A percentile compares a stretch with the other conserved stretches of the same genome.
Evolutionary conservation across 2,888 invertebrate genomes (phyloP).

Genomic region (Geotrupes spiniger): DNA sequence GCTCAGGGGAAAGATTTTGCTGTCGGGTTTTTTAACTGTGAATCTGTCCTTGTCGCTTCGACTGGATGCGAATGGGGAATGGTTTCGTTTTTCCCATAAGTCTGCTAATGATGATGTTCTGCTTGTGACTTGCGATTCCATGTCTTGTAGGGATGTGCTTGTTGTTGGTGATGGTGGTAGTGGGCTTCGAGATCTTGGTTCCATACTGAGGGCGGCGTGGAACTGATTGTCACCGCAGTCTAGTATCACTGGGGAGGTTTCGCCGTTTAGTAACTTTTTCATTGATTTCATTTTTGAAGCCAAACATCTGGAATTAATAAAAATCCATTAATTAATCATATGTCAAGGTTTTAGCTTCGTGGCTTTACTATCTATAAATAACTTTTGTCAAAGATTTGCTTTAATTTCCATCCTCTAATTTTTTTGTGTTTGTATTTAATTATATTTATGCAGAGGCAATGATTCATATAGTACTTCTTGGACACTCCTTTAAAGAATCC

Average conservation of each 20-base stretch:
- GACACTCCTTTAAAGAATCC: too few species aligned
- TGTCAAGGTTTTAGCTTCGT: neutral
- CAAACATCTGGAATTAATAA: constrained; percentile 61
- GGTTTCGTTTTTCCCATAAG: constrained; percentile 19
- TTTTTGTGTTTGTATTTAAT: neutral
- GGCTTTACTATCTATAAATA: too few species aligned
- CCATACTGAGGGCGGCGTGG: constrained; percentile 71
- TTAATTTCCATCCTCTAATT: neutral
- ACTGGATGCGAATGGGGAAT: constrained; percentile 20
- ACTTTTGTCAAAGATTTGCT: too few species aligned
- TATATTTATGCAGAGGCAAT: too few species aligned
- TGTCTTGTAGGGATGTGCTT: constrained; percentile 50
- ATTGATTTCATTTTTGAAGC: constrained; percentile 83
- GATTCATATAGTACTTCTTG: too few species aligned
- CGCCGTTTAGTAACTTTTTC: constrained; percentile 77
- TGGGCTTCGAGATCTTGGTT: constrained; percentile 79
- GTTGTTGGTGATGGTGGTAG: constrained; percentile 59
- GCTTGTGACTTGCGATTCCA: constrained; percentile 46
- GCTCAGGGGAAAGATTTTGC: constrained; percentile 41
- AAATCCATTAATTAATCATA: neutral
- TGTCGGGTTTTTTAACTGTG: constrained; percentile 47
- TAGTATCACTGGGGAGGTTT: constrained; percentile 54
- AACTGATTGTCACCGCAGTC: constrained; percentile 75
- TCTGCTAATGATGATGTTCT: constrained; percentile 29
- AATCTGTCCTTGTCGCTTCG: constrained; percentile 13